Conservation (phyloP, 2,113 vertebrate species). For the Myiozetetes cayanensis region DNA sequence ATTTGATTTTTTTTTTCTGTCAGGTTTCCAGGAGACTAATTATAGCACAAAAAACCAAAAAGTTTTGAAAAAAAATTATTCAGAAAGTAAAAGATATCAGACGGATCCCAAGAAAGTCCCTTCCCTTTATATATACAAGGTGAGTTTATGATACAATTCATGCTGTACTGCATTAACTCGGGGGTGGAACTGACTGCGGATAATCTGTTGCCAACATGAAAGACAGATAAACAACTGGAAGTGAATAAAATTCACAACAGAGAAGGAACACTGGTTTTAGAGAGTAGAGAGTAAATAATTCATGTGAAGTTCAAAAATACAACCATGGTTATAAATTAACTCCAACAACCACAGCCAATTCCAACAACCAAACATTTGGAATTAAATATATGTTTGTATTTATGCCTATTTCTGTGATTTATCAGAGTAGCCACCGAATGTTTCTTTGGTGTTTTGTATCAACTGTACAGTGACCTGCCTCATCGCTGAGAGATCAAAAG, state of each 20-base stretch:
- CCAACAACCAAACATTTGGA: background rate
- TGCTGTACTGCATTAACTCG: background rate
- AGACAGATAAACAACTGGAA: background rate
- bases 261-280: background rate
- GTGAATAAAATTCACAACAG: background rate
- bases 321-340: conserved; percentile 49
- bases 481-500: background rate
- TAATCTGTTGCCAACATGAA: background rate
- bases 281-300: conserved; percentile 35
- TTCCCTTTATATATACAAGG: background rate
- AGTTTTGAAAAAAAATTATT: background rate
- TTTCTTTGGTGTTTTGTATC: background rate
- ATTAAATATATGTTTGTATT: background rate
- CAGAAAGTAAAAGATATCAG: background rate
- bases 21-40: background rate
- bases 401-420: background rate
- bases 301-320: conserved; percentile 23
- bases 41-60: background rate
- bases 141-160: background rate
- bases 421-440: background rate
- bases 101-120: background rate
- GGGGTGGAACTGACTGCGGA: background rate
- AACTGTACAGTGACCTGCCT: background rate
- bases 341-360: background rate
- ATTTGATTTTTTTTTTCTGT: background rate